Evolutionary conservation across 2,888 invertebrate species (phyloP), one percentile per base, ranked within the genome.

Genomic region (Ophraella communa): DNA sequence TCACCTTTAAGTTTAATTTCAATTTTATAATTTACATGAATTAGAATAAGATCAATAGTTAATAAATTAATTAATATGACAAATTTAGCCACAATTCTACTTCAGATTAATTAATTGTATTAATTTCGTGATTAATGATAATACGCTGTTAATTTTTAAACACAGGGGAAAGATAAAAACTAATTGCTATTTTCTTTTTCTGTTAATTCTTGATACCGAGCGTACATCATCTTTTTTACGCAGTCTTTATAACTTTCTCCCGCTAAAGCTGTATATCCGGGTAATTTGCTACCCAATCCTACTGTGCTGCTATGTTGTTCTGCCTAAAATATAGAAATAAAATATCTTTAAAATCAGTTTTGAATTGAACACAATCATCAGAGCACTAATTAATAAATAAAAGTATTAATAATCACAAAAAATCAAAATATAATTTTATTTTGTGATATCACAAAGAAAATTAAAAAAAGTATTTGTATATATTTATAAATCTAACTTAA

Each of bases 171-270:
- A 79, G 64, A n/a, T 78, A 76, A 75, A 45, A 51, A 33, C 65
- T 70, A 72, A 20, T 71, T 63, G 56, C 68, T 63, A 51, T 76
- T 76, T 65, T 87, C 87, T 71, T 86, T 87, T 52, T 90, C 90
- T 1, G 90, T 87, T 20, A 93, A 84, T 82, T 94, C 94, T 79
- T 93, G 91, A 79, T 93, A 95, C 76, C 95, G 86, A 0, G 93
- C 93, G 76, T 92, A 91, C 91, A 94, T 93, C 80, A 94, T 89
- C 81, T 94, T 93, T 80, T 94, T 93, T 0, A 95, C 94, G 65
- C 93, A 93, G 77, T 94, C 94, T 83, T 94, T 89, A 80, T 95
- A 95, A 0, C 93, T 92, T 78, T 94, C 92, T 17, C 93, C 93
- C 0, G 93, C 93, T 66, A 90, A 87, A 0, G 92, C 90, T 45